A percentile compares a stretch with the other conserved stretches of the same genome.
Conservation (phyloP, 2,797 vertebrate genomes). For the Gymnocypris eckloni region DNA sequence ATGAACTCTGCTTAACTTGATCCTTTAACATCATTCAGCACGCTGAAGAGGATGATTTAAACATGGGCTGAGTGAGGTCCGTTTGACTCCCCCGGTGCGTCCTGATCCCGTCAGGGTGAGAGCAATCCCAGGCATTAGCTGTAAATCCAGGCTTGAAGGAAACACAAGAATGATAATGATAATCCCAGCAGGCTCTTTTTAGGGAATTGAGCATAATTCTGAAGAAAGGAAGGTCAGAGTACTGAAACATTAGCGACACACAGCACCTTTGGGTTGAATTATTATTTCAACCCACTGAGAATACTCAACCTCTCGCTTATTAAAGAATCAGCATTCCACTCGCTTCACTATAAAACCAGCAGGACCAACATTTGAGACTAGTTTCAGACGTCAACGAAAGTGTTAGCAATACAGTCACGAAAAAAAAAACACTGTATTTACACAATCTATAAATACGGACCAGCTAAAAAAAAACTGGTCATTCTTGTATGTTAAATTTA, state of each 20-base stretch:
- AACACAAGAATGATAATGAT: conserved; percentile 20
- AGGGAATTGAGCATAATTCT: neutral
- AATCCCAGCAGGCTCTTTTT: conserved; percentile 24
- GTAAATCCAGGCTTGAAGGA: conserved; percentile 13
- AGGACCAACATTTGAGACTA: neutral
- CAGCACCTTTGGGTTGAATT: neutral
- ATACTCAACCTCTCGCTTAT: conserved; percentile 1
- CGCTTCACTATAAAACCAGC: neutral
- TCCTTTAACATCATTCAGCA: neutral
- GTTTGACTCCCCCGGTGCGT: neutral
- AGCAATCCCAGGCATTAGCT: conserved; percentile 20
- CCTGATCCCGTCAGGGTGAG: conserved; percentile 14
- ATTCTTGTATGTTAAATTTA: neutral
- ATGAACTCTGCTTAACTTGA: conserved; percentile 16
- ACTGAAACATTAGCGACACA: conserved; percentile 7
- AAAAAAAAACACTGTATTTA: too few species aligned
- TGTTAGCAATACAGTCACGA: neutral
- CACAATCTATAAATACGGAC: neutral
- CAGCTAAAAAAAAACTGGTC: neutral
- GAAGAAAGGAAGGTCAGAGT: conserved; percentile 4
- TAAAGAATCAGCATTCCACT: neutral
- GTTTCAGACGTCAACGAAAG: neutral
- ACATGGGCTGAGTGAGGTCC: neutral
- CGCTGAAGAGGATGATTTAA: conserved; percentile 6
- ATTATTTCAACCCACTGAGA: conserved; percentile 12